Conservation (phyloP, 2,888 invertebrate species). For the Laspeyria flexula region DNA sequence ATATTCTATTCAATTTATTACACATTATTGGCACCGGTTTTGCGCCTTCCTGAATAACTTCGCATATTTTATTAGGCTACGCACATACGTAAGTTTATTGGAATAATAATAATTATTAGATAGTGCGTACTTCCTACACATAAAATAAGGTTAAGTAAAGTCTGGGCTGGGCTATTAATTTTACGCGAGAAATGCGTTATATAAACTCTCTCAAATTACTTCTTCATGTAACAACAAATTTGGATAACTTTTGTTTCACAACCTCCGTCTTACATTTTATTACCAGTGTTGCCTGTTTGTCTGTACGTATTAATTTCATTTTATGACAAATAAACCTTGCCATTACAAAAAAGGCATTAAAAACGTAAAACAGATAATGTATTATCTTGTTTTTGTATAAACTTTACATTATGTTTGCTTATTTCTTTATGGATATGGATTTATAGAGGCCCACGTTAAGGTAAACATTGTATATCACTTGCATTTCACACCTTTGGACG, state of each 20-base stretch:
- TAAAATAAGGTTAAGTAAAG: too few species aligned
- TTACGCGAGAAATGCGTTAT: too few species aligned
- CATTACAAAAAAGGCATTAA: conserved; percentile 7
- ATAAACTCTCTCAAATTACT: too few species aligned
- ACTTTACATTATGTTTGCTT: background rate
- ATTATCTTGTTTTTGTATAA: conserved; percentile 16
- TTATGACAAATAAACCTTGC: conserved; percentile 5
- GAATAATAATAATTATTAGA: too few species aligned
- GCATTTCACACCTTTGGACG: too few species aligned
- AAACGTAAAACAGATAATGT: conserved; percentile 8
- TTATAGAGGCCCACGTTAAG: background rate
- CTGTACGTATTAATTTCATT: background rate
- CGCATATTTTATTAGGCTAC: background rate
- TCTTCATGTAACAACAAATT: too few species aligned
- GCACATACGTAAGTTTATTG: too few species aligned
- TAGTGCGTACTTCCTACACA: too few species aligned
- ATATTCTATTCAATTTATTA: conserved; percentile 34
- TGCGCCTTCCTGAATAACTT: conserved; percentile 20
- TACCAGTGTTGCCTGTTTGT: background rate
- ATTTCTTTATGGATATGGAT: background rate
- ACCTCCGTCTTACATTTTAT: background rate
- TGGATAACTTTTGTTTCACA: too few species aligned
- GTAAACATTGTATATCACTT: background rate
- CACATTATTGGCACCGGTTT: conserved; percentile 11
- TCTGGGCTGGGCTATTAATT: too few species aligned